A percentile compares a stretch with the other conserved stretches of the same genome.
phyloP scores from a whole-genome alignment of 2,113 vertebrate species.

The Oceanites oceanicus region DNA sequence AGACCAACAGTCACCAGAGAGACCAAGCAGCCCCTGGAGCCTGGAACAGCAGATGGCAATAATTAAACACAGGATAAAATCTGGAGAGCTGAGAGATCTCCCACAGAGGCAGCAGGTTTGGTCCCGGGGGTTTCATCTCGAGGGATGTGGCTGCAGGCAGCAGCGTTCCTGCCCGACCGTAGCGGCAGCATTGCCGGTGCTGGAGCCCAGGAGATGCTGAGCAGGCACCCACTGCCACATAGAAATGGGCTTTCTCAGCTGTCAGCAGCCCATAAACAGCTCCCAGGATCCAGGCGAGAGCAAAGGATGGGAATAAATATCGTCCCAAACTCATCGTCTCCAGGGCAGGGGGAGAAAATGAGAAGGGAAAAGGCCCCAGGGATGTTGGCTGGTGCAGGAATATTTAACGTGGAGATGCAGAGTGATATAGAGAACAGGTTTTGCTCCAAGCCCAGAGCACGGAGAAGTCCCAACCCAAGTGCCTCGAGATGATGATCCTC shows the following conservation, averaged over 20 bases:
- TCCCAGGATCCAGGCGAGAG: not conserved
- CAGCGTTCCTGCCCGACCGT: not conserved
- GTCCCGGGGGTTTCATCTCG: not conserved
- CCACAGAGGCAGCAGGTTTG: not conserved
- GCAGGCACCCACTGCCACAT: not conserved
- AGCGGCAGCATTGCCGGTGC: not conserved
- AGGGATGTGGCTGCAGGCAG: not conserved
- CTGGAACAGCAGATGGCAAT: slow-evolving; percentile 26
- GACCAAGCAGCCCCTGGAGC: not conserved
- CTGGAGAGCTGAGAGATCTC: not conserved
- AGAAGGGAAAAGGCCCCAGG: not conserved
- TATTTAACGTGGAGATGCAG: accelerated
- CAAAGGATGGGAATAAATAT: not conserved
- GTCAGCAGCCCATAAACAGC: not conserved
- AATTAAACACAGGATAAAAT: not conserved
- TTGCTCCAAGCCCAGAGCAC: not conserved
- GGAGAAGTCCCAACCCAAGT: accelerated
- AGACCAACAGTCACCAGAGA: not conserved
- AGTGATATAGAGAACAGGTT: accelerated
- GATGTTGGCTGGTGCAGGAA: not conserved
- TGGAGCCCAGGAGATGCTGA: not conserved
- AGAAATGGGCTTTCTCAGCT: not conserved
- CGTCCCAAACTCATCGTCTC: accelerated
- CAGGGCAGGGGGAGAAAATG: not conserved
- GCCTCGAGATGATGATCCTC: not conserved